A percentile compares a stretch with the other conserved stretches of the same genome.
phyloP scores from a whole-genome alignment of 2,888 invertebrate genomes.

The Halictus ligatus region DNA sequence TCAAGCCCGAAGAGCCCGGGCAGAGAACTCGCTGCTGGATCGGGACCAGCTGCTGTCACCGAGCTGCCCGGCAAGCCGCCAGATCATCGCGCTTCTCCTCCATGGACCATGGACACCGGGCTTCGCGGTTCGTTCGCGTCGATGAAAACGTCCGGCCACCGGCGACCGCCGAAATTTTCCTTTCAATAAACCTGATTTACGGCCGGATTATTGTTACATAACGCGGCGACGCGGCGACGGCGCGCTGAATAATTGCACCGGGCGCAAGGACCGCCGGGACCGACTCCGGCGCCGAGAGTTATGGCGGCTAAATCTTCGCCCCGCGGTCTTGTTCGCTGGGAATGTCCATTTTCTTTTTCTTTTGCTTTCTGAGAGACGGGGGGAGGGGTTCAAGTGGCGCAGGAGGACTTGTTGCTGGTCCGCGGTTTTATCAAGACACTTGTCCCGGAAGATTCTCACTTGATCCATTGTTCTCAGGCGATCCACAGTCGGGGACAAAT shows the following conservation, averaged over 20 bases:
- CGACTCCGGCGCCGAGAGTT: neutral
- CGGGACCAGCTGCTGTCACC: constrained; percentile 78
- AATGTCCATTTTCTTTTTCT: neutral
- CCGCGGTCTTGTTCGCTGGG: neutral
- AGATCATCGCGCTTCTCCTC: constrained; percentile 53
- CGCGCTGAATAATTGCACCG: constrained; percentile 27
- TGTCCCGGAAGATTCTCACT: neutral
- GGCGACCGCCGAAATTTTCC: constrained; percentile 5
- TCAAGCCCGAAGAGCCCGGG: constrained; percentile 31
- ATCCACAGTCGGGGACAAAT: neutral
- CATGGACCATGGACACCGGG: constrained; percentile 26
- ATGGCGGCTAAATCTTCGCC: constrained; percentile 14
- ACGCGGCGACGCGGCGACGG: constrained; percentile 18
- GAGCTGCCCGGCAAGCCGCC: constrained; percentile 65
- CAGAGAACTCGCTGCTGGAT: constrained; percentile 67
- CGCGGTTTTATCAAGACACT: neutral
- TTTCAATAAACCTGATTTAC: constrained; percentile 36
- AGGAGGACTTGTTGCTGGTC: neutral
- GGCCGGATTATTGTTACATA: constrained; percentile 29
- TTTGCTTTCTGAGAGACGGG: neutral
- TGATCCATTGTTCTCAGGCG: neutral
- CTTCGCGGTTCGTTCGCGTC: constrained; percentile 2
- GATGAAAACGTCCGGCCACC: constrained; percentile 20
- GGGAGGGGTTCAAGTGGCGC: neutral
- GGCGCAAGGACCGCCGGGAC: neutral